Percentiles rank a stretch among this genome's conserved stretches.
Evolutionary conservation across 2,797 vertebrate genomes (phyloP).

Genomic region (Anisognathus igniventris): DNA sequence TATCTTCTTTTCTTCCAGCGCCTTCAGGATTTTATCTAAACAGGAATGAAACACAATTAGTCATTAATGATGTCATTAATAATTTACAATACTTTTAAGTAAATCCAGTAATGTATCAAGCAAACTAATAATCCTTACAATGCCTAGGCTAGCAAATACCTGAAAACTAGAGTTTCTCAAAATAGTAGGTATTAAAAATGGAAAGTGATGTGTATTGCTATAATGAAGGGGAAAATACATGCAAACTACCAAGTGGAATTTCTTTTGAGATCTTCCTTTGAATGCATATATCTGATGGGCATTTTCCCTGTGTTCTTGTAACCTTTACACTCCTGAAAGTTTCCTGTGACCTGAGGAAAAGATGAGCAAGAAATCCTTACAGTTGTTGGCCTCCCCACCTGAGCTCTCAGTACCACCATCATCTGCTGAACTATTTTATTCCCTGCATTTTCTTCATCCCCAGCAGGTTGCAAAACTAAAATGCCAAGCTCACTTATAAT

Average conservation of each 20-base stretch:
- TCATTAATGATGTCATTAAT: background rate
- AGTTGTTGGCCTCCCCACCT: background rate
- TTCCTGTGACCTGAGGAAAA: background rate
- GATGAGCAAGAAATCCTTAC: rapidly evolving
- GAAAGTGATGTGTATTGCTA: background rate
- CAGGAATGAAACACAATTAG: conserved; percentile 8
- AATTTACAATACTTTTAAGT: background rate
- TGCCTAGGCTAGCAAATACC: background rate
- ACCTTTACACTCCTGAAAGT: background rate
- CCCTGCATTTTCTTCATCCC: background rate
- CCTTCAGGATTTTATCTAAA: conserved; percentile 72
- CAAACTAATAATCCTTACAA: background rate
- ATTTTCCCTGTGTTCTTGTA: background rate
- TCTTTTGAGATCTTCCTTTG: background rate
- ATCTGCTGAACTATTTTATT: background rate
- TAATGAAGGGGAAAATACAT: background rate
- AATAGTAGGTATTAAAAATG: background rate
- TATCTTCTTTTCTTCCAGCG: conserved; percentile 71
- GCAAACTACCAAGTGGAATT: background rate
- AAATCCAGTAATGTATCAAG: background rate
- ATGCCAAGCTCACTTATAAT: background rate
- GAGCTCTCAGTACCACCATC: too few species aligned
- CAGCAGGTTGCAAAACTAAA: background rate
- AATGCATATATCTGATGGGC: background rate
- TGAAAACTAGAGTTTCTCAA: background rate